phyloP scores from a whole-genome alignment of 2,797 vertebrate species.

The Pempheris klunzingeri region DNA sequence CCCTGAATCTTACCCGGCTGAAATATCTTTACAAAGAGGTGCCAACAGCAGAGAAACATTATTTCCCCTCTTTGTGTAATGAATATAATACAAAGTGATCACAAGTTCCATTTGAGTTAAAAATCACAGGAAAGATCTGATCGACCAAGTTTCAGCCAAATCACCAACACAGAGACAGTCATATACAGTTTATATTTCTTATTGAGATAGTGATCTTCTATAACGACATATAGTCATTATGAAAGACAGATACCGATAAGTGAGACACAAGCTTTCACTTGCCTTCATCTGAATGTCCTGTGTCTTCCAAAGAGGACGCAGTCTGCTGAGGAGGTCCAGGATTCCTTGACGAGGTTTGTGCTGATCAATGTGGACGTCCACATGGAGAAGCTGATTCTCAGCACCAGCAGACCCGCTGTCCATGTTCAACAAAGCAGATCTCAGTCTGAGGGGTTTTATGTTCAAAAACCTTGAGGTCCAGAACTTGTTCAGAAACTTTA shows the following conservation, averaged over 20 bases:
- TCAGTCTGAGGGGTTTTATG: neutral
- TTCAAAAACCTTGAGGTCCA: neutral
- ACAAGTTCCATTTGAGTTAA: neutral
- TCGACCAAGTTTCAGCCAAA: neutral
- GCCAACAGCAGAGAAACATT: neutral
- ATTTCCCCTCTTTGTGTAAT: neutral
- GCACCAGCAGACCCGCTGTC: conserved; percentile 19
- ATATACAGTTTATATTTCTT: neutral
- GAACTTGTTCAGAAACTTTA: neutral
- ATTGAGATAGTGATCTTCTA: neutral
- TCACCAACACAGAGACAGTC: neutral
- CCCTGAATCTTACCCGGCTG: neutral
- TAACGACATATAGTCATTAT: neutral
- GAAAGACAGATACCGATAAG: neutral
- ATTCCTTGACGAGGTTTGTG: conserved; percentile 68
- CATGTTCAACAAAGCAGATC: conserved; percentile 60
- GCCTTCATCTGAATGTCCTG: conserved; percentile 83
- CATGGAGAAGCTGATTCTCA: conserved; percentile 61
- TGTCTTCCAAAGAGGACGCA: conserved; percentile 81
- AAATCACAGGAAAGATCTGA: neutral
- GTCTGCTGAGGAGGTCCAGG: conserved; percentile 72
- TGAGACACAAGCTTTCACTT: conserved; percentile 46
- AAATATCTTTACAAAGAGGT: neutral
- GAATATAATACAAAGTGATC: neutral
- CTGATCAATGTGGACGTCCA: conserved; percentile 76